Conservation (phyloP, 1,140 invertebrate species). For the Akabosia matsudoensis region DNA sequence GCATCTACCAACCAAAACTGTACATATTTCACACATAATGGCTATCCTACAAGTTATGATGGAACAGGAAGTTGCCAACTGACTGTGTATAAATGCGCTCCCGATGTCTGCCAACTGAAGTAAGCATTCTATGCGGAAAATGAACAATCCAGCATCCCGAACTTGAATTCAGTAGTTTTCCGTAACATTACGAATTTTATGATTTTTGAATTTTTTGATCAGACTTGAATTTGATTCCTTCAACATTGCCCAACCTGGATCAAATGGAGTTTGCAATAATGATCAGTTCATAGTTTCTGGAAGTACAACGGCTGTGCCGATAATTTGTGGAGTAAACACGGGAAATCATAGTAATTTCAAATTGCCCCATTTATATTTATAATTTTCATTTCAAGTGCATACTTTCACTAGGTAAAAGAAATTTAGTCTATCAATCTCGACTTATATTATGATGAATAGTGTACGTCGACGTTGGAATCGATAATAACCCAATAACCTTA, state of each 20-base stretch:
- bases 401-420: too few relatives aligned
- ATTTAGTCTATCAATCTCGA: background rate
- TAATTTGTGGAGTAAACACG: slow-evolving; percentile 75
- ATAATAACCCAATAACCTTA: slow-evolving; percentile 67
- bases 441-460: slow-evolving; percentile 59
- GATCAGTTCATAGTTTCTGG: slow-evolving; percentile 82
- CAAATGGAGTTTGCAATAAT: slow-evolving; percentile 73
- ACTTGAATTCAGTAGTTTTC: too few relatives aligned
- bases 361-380: too few relatives aligned
- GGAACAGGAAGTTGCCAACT: slow-evolving; percentile 77
- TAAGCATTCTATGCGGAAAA: too few relatives aligned
- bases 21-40: slow-evolving; percentile 76
- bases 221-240: slow-evolving; percentile 78
- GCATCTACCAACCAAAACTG: slow-evolving; percentile 71
- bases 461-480: slow-evolving; percentile 74
- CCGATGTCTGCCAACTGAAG: slow-evolving; percentile 78
- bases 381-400: too few relatives aligned
- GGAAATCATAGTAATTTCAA: slow-evolving; percentile 84
- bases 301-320: slow-evolving; percentile 66
- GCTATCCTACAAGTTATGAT: slow-evolving; percentile 70
- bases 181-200: too few relatives aligned
- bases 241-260: slow-evolving; percentile 66
- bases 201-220: too few relatives aligned
- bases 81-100: slow-evolving; percentile 69
- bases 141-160: too few relatives aligned